These are phyloP conservation scores for Neoaliturus tenellus DNA, from an alignment of 2,888 invertebrate species.

Conservation along the genomic window DNA sequence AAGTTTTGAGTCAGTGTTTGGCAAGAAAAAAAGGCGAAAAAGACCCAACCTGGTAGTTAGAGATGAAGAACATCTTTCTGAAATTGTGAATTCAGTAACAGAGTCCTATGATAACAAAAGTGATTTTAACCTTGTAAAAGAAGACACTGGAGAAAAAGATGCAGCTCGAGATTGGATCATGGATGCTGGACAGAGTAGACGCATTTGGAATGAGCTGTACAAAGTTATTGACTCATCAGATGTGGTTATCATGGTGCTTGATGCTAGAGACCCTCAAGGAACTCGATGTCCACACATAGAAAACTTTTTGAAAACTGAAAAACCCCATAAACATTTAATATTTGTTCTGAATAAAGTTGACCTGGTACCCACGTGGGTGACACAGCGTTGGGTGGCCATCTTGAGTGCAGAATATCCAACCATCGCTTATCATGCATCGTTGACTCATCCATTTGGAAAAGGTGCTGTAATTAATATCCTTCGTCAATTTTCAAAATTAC, in stretches of 20 bases:
- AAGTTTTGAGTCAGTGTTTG: constrained; percentile 95
- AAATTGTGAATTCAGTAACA: constrained; percentile 81
- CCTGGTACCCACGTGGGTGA: constrained; percentile 98
- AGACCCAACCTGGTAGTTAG: constrained; percentile 86
- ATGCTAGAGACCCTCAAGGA: constrained; percentile 98
- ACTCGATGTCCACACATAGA: constrained; percentile 96
- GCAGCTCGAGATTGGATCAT: constrained; percentile 95
- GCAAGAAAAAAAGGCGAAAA: constrained; percentile 95
- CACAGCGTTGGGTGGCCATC: constrained; percentile 97
- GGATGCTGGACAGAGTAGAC: constrained; percentile 95
- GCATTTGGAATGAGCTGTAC: constrained; percentile 99
- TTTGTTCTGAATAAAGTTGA: constrained; percentile 98
- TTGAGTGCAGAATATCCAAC: constrained; percentile 97
- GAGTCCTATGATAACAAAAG: constrained; percentile 84
- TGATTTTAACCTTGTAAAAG: constrained; percentile 89
- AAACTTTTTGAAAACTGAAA: constrained; percentile 94
- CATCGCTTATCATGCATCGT: constrained; percentile 98
- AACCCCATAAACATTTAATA: constrained; percentile 97
- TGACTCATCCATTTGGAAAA: constrained; percentile 99
- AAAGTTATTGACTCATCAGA: constrained; percentile 99
- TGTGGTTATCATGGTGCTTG: constrained; percentile 96
- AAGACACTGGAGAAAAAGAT: constrained; percentile 86
- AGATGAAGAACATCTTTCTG: constrained; percentile 87
- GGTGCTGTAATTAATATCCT: constrained; percentile 97
- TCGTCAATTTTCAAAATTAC: constrained; percentile 96